Conservation (phyloP, 1,140 invertebrate species). For the Aporrectodea caliginosa region DNA sequence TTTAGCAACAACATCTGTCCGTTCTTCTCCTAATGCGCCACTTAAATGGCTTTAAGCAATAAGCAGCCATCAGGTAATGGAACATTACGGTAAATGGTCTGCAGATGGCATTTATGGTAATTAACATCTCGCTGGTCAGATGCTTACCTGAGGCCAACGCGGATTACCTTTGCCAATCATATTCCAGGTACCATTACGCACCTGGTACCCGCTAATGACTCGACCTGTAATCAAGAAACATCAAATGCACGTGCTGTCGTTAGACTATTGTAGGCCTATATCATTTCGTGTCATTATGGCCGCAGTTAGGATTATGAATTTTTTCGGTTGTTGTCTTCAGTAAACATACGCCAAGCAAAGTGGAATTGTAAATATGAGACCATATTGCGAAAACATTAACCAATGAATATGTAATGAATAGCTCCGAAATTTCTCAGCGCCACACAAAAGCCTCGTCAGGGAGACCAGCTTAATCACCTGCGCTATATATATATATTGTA, state of each 20-base stretch:
- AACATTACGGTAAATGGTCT: constrained; percentile 60
- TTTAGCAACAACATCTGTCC: background rate
- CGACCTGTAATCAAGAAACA: constrained; percentile 34
- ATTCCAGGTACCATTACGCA: constrained; percentile 42
- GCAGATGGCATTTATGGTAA: constrained; percentile 66
- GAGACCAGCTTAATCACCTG: too few species aligned
- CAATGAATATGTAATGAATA: too few species aligned
- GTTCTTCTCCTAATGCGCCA: background rate
- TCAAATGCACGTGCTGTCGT: background rate
- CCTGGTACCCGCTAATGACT: constrained; percentile 44
- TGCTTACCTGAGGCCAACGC: constrained; percentile 58
- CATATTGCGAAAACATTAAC: too few species aligned
- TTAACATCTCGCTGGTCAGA: constrained; percentile 66
- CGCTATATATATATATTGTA: too few species aligned
- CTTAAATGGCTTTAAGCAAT: too few species aligned
- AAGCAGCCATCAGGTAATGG: too few species aligned
- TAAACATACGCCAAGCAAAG: too few species aligned
- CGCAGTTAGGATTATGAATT: background rate
- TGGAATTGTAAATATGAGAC: too few species aligned
- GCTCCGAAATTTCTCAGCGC: too few species aligned
- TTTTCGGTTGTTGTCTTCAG: background rate
- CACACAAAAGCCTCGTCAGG: too few species aligned
- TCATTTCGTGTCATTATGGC: too few species aligned
- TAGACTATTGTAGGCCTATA: constrained; percentile 9
- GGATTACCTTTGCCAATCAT: constrained; percentile 52